Evolutionary conservation across 1,140 invertebrate genomes (phyloP).

Genomic region (Temnothorax longispinosus): DNA sequence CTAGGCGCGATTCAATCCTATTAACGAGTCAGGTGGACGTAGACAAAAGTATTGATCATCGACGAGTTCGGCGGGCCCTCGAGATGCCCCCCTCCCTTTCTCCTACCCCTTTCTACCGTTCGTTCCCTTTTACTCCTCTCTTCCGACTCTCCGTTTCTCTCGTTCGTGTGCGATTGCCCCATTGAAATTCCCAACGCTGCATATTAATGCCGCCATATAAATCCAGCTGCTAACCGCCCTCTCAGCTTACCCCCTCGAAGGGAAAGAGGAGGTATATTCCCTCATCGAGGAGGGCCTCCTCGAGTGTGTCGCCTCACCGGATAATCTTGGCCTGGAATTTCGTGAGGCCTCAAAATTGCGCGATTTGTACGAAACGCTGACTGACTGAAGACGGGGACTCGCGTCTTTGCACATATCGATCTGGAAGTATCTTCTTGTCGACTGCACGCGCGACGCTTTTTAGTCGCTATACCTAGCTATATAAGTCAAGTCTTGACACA

Average conservation of each 20-base stretch:
- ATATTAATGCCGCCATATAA: slow-evolving; percentile 79
- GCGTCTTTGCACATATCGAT: slow-evolving; percentile 8
- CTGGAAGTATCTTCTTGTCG: neutral
- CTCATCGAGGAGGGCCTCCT: neutral
- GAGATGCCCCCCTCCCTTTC: slow-evolving; percentile 28
- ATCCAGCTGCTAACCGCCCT: slow-evolving; percentile 66
- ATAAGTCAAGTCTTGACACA: neutral
- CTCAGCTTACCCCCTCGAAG: neutral
- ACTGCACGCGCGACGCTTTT: slow-evolving; percentile 7
- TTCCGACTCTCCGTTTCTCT: neutral
- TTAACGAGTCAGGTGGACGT: slow-evolving; percentile 67
- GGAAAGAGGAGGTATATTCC: neutral
- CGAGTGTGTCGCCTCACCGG: slow-evolving; percentile 20
- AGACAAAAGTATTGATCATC: slow-evolving; percentile 80
- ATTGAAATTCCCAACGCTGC: slow-evolving; percentile 78
- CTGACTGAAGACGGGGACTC: neutral
- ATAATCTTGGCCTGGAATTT: slow-evolving; percentile 45
- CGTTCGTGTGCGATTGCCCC: slow-evolving; percentile 56
- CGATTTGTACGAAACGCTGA: slow-evolving; percentile 21
- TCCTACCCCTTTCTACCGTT: neutral
- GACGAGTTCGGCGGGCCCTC: slow-evolving; percentile 67
- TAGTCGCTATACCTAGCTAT: neutral
- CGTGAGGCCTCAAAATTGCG: slow-evolving; percentile 36
- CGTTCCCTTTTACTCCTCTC: slow-evolving; percentile 16
- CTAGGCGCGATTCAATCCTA: slow-evolving; percentile 72